These are phyloP conservation scores for Thamnophis elegans DNA, from an alignment of 2,797 vertebrate species.

Conservation along the genomic window DNA sequence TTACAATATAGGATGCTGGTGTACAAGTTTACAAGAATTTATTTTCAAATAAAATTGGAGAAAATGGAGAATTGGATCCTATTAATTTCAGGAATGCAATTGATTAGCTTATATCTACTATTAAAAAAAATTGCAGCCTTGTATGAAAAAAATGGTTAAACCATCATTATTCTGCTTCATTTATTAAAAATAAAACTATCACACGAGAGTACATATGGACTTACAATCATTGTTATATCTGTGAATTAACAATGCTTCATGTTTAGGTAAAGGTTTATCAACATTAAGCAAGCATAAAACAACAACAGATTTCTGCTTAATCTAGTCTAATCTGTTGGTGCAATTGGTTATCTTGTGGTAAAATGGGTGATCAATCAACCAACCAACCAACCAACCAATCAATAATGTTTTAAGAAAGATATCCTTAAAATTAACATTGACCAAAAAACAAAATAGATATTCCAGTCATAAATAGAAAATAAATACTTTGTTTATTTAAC, in stretches of 20 bases:
- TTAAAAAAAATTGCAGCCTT: not conserved
- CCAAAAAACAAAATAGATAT: not conserved
- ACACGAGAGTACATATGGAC: not conserved
- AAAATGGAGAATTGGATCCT: not conserved
- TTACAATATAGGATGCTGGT: not conserved
- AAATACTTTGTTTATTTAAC: slow-evolving; percentile 12
- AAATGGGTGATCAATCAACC: not conserved
- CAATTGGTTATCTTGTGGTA: not conserved
- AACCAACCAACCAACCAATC: not conserved
- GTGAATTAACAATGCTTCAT: not conserved
- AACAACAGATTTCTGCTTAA: not conserved
- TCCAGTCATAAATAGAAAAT: not conserved
- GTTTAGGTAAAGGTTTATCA: not conserved
- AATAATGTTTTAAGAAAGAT: not conserved
- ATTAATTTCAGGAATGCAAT: not conserved
- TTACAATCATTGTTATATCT: not conserved
- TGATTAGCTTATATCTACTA: not conserved
- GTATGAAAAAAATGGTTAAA: not conserved
- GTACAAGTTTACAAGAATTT: not conserved
- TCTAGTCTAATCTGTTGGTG: not conserved
- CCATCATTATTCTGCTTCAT: not conserved
- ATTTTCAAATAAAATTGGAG: not conserved
- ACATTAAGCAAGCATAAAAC: not conserved
- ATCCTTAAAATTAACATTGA: not conserved
- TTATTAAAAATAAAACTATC: not conserved